These are phyloP conservation scores for Apotomis turbidana DNA, from an alignment of 2,888 invertebrate genomes.

Conservation along the genomic window DNA sequence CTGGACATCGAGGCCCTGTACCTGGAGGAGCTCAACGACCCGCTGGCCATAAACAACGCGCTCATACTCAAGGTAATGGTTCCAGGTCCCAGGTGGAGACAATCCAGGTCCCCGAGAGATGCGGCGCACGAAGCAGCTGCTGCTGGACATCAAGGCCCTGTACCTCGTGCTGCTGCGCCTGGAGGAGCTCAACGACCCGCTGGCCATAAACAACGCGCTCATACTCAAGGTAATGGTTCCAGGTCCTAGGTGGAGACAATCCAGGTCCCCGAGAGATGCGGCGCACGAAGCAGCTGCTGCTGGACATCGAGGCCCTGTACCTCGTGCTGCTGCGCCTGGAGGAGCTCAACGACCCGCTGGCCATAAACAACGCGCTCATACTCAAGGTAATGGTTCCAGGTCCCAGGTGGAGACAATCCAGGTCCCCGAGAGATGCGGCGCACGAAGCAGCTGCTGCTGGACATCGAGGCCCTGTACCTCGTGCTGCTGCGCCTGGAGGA, in stretches of 20 bases:
- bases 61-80: slow-evolving; percentile 82
- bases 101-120: slow-evolving; percentile 60
- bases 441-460: slow-evolving; percentile 91
- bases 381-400: slow-evolving; percentile 76
- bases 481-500: slow-evolving; percentile 93
- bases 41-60: slow-evolving; percentile 88
- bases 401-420: too few relatives aligned
- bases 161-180: slow-evolving; percentile 91
- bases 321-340: slow-evolving; percentile 91
- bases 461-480: slow-evolving; percentile 94
- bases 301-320: slow-evolving; percentile 95
- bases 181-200: slow-evolving; percentile 93
- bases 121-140: slow-evolving; percentile 89
- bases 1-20: slow-evolving; percentile 95
- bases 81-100: slow-evolving; percentile 46
- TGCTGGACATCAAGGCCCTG: slow-evolving; percentile 94
- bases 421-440: slow-evolving; percentile 77
- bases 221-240: slow-evolving; percentile 80
- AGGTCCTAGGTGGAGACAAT: rapidly evolving
- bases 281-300: slow-evolving; percentile 91
- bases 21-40: slow-evolving; percentile 93
- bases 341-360: slow-evolving; percentile 92
- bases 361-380: slow-evolving; percentile 87
- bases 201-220: slow-evolving; percentile 88
- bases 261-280: slow-evolving; percentile 66